These are phyloP conservation scores for Heptranchias perlo DNA, from an alignment of 2,113 vertebrate species.

Conservation along the genomic window DNA sequence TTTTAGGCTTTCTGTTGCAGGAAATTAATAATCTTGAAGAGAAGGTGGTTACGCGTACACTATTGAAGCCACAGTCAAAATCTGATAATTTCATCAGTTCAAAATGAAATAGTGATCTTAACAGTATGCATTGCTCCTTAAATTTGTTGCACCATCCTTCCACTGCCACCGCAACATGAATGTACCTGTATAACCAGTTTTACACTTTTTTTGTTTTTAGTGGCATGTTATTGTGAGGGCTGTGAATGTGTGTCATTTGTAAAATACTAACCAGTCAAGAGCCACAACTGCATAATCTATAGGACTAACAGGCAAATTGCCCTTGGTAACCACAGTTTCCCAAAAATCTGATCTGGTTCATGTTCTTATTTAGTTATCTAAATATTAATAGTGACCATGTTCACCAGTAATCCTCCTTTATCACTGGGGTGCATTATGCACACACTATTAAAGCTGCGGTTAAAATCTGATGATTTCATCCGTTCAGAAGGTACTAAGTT, in stretches of 20 bases:
- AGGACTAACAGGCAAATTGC: not conserved
- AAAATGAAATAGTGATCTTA: not conserved
- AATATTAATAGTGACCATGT: not conserved
- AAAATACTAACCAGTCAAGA: not conserved
- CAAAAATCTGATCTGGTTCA: not conserved
- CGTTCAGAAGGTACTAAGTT: not conserved
- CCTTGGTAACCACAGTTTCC: not conserved
- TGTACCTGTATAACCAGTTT: not conserved
- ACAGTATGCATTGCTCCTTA: not conserved
- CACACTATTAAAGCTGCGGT: too few relatives aligned
- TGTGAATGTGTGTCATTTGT: not conserved
- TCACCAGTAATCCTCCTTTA: not conserved
- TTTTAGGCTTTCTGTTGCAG: not conserved
- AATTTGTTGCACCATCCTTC: not conserved
- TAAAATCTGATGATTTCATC: too few relatives aligned
- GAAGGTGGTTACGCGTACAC: not conserved
- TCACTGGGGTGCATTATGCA: not conserved
- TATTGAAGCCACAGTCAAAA: not conserved
- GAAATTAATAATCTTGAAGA: not conserved
- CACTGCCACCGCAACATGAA: not conserved
- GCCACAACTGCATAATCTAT: not conserved
- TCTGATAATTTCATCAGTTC: not conserved
- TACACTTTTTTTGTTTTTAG: not conserved
- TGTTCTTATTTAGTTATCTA: not conserved
- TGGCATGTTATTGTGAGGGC: not conserved